These are phyloP conservation scores for Galeruca laticollis DNA, from an alignment of 2,888 invertebrate genomes.

Conservation along the genomic window DNA sequence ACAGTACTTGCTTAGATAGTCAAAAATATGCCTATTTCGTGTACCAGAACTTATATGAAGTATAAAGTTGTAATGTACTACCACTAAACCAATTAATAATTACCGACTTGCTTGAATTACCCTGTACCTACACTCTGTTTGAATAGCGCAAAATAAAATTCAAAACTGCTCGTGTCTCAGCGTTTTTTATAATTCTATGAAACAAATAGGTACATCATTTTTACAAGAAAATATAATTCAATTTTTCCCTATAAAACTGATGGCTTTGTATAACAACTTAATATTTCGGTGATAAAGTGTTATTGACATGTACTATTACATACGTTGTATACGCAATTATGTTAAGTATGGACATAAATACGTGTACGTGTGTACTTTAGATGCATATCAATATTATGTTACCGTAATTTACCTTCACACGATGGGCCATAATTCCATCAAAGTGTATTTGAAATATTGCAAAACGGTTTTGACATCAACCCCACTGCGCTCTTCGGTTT, in stretches of 20 bases:
- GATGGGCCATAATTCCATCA: neutral
- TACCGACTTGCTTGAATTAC: too few relatives aligned
- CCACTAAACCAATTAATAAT: too few relatives aligned
- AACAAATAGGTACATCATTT: too few relatives aligned
- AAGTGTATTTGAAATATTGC: constrained; percentile 8
- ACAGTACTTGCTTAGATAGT: too few relatives aligned
- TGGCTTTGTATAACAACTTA: neutral
- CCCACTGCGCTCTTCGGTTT: constrained; percentile 8
- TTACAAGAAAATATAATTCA: too few relatives aligned
- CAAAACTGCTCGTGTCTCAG: too few relatives aligned
- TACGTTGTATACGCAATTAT: constrained; percentile 3
- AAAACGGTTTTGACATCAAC: constrained; percentile 21
- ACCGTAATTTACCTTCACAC: constrained; percentile 23
- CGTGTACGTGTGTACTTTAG: constrained; percentile 2
- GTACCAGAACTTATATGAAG: too few relatives aligned
- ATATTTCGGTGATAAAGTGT: neutral
- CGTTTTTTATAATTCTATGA: too few relatives aligned
- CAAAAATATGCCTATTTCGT: too few relatives aligned
- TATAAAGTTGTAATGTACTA: too few relatives aligned
- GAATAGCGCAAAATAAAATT: too few relatives aligned
- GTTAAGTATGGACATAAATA: constrained; percentile 15
- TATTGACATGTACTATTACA: neutral
- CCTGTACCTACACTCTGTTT: too few relatives aligned
- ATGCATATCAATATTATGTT: constrained; percentile 22
- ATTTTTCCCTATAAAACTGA: neutral